A percentile compares a stretch with the other conserved stretches of the same genome.
These are phyloP conservation scores for Sinonovacula constricta DNA, from an alignment of 1,140 invertebrate genomes.

Conservation along the genomic window DNA sequence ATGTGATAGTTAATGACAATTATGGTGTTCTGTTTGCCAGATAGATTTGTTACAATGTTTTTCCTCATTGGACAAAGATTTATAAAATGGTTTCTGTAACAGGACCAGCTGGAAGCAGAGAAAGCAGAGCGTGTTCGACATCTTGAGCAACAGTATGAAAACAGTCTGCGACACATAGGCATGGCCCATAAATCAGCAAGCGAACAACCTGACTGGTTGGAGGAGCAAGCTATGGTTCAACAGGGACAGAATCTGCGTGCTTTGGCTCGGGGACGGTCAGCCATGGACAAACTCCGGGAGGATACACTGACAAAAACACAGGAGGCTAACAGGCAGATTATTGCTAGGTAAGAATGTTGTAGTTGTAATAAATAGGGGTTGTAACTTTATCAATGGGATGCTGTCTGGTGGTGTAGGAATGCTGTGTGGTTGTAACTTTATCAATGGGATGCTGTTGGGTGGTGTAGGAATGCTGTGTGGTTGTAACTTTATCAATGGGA, in stretches of 20 bases:
- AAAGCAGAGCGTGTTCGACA: conserved; percentile 70
- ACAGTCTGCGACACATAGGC: conserved; percentile 70
- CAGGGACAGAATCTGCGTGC: conserved; percentile 58
- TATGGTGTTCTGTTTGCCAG: too few species aligned
- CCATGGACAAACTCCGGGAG: conserved; percentile 58
- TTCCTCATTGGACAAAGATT: not conserved
- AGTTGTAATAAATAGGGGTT: too few species aligned
- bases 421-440: too few species aligned
- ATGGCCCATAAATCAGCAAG: conserved; percentile 55
- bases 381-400: too few species aligned
- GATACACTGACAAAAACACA: conserved; percentile 62
- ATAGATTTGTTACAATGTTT: too few species aligned
- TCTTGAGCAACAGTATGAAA: conserved; percentile 72
- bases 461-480: too few species aligned
- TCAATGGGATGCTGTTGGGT: too few species aligned
- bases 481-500: too few species aligned
- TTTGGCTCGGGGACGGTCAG: conserved; percentile 54
- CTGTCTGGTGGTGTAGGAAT: too few species aligned
- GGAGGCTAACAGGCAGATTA: conserved; percentile 68
- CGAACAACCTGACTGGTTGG: conserved; percentile 54
- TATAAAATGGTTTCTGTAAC: conserved; percentile 23
- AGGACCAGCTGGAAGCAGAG: conserved; percentile 70
- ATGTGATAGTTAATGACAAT: too few species aligned
- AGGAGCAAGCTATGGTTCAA: conserved; percentile 52
- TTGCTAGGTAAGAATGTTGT: conserved; percentile 71